Percentiles rank a stretch among this genome's conserved stretches.
Evolutionary conservation across 2,797 vertebrate genomes (phyloP).

Genomic region (Petrocephalus sullivani): DNA sequence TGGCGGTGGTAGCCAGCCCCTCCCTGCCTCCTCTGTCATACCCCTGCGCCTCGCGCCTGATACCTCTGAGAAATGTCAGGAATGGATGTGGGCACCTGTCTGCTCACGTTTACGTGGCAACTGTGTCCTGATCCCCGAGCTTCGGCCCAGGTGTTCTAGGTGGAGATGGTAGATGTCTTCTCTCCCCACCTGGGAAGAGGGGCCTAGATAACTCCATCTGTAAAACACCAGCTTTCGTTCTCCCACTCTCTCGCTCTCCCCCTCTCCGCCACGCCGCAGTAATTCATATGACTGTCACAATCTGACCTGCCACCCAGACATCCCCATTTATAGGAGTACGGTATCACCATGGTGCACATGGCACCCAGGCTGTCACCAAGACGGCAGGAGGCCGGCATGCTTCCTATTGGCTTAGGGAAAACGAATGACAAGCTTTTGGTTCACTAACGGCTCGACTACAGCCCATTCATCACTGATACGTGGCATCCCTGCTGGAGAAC

Average conservation of each 20-base stretch:
- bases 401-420: neutral
- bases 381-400: neutral
- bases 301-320: neutral
- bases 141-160: neutral
- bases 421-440: neutral
- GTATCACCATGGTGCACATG: neutral
- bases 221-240: neutral
- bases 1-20: neutral
- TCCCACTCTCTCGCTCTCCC: neutral
- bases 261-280: neutral
- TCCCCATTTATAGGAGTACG: neutral
- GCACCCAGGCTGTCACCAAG: neutral
- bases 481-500: neutral
- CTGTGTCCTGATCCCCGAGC: neutral
- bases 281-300: neutral
- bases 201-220: neutral
- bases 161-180: neutral
- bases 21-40: neutral
- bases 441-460: neutral
- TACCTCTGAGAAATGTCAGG: neutral
- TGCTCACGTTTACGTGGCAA: neutral
- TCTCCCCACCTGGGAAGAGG: neutral
- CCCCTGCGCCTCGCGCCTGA: neutral
- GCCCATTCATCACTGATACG: neutral
- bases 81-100: neutral